These are phyloP conservation scores for Agrochola lota DNA, from an alignment of 2,888 invertebrate genomes.

Conservation along the genomic window DNA sequence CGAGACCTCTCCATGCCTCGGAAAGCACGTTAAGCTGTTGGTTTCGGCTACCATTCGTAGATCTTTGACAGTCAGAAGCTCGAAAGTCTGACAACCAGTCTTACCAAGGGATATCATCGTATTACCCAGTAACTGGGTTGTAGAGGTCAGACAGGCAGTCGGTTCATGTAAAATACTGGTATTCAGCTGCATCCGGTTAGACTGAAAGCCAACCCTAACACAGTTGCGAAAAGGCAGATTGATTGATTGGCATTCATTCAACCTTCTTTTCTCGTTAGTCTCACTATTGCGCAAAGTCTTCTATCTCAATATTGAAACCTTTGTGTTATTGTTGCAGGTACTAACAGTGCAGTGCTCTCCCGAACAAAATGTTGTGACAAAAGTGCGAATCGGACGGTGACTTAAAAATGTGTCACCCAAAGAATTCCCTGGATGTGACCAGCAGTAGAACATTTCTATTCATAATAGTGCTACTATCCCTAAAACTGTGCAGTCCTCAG, in stretches of 20 bases:
- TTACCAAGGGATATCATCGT: too few relatives aligned
- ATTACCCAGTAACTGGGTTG: too few relatives aligned
- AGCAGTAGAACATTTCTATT: conserved; percentile 85
- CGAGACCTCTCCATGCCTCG: too few relatives aligned
- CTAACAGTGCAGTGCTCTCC: conserved; percentile 52
- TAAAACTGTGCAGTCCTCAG: conserved; percentile 87
- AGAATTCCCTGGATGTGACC: conserved; percentile 79
- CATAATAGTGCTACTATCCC: conserved; percentile 84
- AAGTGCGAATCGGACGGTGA: conserved; percentile 60
- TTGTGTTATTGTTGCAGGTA: conserved; percentile 79
- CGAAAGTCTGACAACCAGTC: too few relatives aligned
- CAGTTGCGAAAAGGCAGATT: too few relatives aligned
- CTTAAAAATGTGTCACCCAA: conserved; percentile 83
- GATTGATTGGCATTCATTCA: not conserved
- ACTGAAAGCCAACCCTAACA: too few relatives aligned
- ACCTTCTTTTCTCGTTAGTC: not conserved
- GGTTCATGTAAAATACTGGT: too few relatives aligned
- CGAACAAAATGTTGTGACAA: conserved; percentile 81
- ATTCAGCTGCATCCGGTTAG: too few relatives aligned
- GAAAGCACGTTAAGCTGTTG: too few relatives aligned
- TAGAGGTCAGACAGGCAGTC: too few relatives aligned
- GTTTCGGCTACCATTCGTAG: too few relatives aligned
- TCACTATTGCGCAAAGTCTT: not conserved
- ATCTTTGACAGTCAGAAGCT: too few relatives aligned
- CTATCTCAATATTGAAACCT: not conserved